Conservation (phyloP, 2,797 vertebrate genomes). For the Acanthornis magna region DNA sequence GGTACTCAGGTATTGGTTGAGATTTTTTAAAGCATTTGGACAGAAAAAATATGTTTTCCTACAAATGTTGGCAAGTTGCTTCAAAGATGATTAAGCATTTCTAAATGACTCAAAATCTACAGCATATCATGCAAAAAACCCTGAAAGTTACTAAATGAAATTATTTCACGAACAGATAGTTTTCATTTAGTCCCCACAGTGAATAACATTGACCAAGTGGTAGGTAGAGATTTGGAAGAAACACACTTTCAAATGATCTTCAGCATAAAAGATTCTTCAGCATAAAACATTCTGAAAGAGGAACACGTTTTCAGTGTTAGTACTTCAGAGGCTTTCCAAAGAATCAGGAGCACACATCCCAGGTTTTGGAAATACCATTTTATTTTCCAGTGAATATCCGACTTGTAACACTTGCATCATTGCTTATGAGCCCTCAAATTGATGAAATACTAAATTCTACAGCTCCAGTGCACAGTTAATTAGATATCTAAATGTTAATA, state of each 20-base stretch:
- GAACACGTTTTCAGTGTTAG: neutral
- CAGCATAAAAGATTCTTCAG: neutral
- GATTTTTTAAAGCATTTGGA: neutral
- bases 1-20: neutral
- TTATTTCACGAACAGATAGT: neutral
- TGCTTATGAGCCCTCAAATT: neutral
- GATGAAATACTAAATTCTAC: neutral
- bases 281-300: neutral
- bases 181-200: neutral
- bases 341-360: neutral
- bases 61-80: neutral
- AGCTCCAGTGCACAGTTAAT: slow-evolving; percentile 26
- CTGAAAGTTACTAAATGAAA: neutral
- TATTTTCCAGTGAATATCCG: slow-evolving; percentile 47
- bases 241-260: neutral
- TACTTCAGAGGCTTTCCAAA: neutral
- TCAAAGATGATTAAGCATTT: neutral
- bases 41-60: neutral
- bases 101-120: neutral
- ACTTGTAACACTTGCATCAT: neutral
- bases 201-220: neutral
- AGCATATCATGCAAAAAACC: neutral
- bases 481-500: neutral
- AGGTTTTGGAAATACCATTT: slow-evolving; percentile 13
- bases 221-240: neutral